Percentiles rank a stretch among this genome's conserved stretches.
phyloP scores from a whole-genome alignment of 2,113 vertebrate genomes.

The Thalassoma bifasciatum region DNA sequence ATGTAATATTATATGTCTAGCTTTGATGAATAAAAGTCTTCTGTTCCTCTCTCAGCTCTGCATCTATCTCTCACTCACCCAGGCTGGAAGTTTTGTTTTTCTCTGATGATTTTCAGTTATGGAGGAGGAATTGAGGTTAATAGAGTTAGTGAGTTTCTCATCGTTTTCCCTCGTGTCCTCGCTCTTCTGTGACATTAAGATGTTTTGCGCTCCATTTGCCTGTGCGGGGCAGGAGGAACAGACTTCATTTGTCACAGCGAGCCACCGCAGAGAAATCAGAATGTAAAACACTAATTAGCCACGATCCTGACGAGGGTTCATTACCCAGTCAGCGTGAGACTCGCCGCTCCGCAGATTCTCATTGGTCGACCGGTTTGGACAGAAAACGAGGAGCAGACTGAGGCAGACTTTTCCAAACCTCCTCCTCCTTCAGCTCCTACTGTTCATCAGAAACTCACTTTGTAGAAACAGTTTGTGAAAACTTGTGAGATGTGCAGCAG shows the following conservation, averaged over 20 bases:
- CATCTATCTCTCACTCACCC: too few species aligned
- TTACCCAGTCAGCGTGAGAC: constrained; percentile 64
- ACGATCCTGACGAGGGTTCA: constrained; percentile 70
- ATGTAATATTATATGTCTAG: too few species aligned
- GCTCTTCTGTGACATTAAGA: constrained; percentile 66
- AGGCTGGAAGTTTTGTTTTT: constrained; percentile 11
- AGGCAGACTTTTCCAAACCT: too few species aligned
- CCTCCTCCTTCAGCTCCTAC: too few species aligned
- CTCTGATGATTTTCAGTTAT: constrained; percentile 13
- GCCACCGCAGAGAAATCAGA: constrained; percentile 70
- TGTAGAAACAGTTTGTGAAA: too few species aligned
- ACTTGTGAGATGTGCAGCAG: too few species aligned
- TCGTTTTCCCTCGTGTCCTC: constrained; percentile 23
- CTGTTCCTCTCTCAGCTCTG: too few species aligned
- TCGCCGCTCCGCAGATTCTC: constrained; percentile 36
- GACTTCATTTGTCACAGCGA: constrained; percentile 69
- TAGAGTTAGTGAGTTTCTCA: constrained; percentile 46
- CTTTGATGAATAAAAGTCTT: too few species aligned
- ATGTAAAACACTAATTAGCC: constrained; percentile 78
- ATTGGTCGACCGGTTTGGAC: constrained; percentile 45
- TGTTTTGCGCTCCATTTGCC: constrained; percentile 61
- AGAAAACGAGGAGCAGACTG: neutral
- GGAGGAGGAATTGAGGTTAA: constrained; percentile 44
- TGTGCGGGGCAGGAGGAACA: constrained; percentile 45
- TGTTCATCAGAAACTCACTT: too few species aligned